Conservation (phyloP, 92 coral and sea anemone genomes). For the Porites rus region DNA sequence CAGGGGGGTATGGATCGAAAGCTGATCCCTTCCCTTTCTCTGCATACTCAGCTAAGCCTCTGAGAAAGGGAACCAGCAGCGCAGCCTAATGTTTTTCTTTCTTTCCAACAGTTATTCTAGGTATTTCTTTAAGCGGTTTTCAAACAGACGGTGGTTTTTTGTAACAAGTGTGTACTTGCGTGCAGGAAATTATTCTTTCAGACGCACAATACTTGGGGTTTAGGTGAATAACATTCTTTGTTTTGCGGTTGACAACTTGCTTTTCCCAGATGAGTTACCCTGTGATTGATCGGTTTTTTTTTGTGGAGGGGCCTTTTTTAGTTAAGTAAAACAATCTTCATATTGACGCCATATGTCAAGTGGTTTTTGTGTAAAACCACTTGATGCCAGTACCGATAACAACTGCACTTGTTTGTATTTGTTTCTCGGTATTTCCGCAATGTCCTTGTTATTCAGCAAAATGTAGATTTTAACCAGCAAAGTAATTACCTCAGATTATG, state of each 20-base stretch:
- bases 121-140: neutral
- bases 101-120: neutral
- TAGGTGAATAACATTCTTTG: slow-evolving; percentile 8
- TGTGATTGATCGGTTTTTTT: slow-evolving; percentile 3
- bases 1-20: too few species aligned
- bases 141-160: neutral
- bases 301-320: neutral
- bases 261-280: neutral
- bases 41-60: too few species aligned
- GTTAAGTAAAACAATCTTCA: neutral
- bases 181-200: neutral
- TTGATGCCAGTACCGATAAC: neutral
- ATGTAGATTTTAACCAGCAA: neutral
- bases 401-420: slow-evolving; percentile 16
- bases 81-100: neutral
- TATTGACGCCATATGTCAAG: slow-evolving; percentile 25
- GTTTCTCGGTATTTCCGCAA: slow-evolving; percentile 18
- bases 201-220: neutral
- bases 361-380: neutral
- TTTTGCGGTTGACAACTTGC: neutral
- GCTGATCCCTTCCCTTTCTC: too few species aligned
- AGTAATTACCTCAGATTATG: neutral
- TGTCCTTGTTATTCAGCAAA: neutral
- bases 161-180: neutral
- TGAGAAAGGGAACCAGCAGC: neutral